Evolutionary conservation across 2,888 invertebrate species (phyloP).

Genomic region (Dysmachus trigonus): DNA sequence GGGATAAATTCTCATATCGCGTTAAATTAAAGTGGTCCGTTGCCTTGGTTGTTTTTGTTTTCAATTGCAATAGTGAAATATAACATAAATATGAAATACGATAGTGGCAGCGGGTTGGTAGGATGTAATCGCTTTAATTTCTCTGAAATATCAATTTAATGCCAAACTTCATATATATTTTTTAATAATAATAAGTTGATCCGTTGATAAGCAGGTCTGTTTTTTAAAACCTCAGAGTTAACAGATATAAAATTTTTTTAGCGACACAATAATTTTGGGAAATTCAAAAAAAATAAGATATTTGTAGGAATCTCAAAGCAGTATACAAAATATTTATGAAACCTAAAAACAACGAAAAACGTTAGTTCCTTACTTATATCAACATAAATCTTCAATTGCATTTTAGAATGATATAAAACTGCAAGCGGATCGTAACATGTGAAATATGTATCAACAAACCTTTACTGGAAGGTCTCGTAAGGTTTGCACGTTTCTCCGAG

Average conservation of each 20-base stretch:
- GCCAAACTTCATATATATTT: no score
- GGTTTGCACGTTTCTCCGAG: background rate
- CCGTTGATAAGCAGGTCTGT: no score
- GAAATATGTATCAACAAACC: background rate
- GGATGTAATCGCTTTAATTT: background rate
- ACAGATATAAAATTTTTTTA: no score
- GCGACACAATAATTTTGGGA: no score
- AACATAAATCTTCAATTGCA: background rate
- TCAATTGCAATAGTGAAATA: background rate
- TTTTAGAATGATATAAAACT: background rate
- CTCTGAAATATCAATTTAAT: background rate
- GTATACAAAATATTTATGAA: no score
- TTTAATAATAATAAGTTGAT: no score
- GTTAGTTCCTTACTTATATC: no score
- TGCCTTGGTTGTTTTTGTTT: background rate
- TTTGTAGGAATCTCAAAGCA: no score
- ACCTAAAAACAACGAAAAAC: no score
- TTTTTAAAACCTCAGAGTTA: no score
- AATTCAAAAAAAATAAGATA: no score
- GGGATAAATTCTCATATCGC: background rate
- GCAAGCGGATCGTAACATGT: background rate
- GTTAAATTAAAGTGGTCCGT: background rate
- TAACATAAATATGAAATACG: background rate
- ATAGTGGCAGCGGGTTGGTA: background rate
- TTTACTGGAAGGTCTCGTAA: background rate